Conservation (phyloP, 2,888 invertebrate genomes). For the Heliconius sara region DNA sequence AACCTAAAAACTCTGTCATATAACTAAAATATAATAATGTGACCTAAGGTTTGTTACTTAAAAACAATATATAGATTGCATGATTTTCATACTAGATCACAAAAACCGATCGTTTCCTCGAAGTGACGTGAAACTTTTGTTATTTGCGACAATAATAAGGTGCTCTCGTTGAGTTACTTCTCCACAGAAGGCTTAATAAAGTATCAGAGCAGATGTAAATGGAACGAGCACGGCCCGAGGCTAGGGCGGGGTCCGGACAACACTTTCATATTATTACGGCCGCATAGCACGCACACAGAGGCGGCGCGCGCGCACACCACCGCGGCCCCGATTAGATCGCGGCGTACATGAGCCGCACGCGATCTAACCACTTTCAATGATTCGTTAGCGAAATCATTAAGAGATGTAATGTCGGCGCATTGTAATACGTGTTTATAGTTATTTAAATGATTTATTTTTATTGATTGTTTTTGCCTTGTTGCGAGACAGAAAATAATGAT, state of each 20-base stretch:
- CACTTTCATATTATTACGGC: slow-evolving; percentile 82
- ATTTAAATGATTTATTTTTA: slow-evolving; percentile 85
- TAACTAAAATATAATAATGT: neutral
- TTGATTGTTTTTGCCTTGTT: slow-evolving; percentile 84
- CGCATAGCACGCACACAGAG: slow-evolving; percentile 69
- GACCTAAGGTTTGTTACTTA: neutral
- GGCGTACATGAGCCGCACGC: slow-evolving; percentile 68
- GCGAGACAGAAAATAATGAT: slow-evolving; percentile 83
- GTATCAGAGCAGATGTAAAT: slow-evolving; percentile 82
- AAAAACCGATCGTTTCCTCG: neutral
- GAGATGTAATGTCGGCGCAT: slow-evolving; percentile 82
- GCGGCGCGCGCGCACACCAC: slow-evolving; percentile 53
- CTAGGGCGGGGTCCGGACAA: slow-evolving; percentile 82
- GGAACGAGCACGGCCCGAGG: slow-evolving; percentile 77
- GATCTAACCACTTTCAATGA: slow-evolving; percentile 83
- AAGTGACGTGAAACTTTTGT: slow-evolving; percentile 11
- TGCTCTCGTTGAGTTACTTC: slow-evolving; percentile 46
- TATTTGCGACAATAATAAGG: slow-evolving; percentile 37
- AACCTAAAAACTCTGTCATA: neutral
- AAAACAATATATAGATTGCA: neutral
- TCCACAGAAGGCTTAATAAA: slow-evolving; percentile 79
- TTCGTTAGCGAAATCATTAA: slow-evolving; percentile 85
- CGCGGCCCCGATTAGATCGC: slow-evolving; percentile 56
- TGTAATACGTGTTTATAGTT: slow-evolving; percentile 83
- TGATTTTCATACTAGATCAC: neutral